Conservation (phyloP, 2,797 vertebrate genomes). For the Galaxias olidus region DNA sequence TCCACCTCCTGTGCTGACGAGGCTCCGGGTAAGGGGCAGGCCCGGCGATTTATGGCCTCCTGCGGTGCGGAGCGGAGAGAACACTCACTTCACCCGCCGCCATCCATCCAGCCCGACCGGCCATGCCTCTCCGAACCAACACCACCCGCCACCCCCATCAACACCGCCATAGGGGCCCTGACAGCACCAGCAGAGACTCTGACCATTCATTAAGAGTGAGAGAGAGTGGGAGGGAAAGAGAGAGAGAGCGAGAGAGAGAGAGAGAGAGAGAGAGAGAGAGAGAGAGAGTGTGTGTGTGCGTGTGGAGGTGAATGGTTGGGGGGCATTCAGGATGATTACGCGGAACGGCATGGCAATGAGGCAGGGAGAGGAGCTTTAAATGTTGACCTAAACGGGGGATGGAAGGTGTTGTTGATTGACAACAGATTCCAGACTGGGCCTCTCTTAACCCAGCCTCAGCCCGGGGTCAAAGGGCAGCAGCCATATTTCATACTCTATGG, state of each 20-base stretch:
- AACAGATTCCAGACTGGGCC: constrained; percentile 21
- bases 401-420: constrained; percentile 3
- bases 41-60: constrained; percentile 64
- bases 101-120: neutral
- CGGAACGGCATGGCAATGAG: neutral
- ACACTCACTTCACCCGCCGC: constrained; percentile 11
- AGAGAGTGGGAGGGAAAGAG: constrained; percentile 18
- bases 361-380: neutral
- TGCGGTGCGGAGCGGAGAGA: constrained; percentile 51
- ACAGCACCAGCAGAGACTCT: constrained; percentile 39
- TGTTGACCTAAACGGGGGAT: constrained; percentile 19
- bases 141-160: constrained; percentile 25
- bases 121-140: constrained; percentile 18
- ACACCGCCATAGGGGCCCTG: constrained; percentile 28
- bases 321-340: neutral
- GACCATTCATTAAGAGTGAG: constrained; percentile 50
- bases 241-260: constrained; percentile 10
- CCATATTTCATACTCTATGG: constrained; percentile 27
- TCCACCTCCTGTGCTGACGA: constrained; percentile 55
- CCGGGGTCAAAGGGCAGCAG: constrained; percentile 14
- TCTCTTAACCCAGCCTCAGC: constrained; percentile 1
- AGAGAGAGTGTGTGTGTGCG: neutral
- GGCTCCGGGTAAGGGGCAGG: constrained; percentile 49
- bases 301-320: neutral
- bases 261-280: neutral